Evolutionary conservation across 1,140 invertebrate species (phyloP).

Genomic region (Bombus turneri): DNA sequence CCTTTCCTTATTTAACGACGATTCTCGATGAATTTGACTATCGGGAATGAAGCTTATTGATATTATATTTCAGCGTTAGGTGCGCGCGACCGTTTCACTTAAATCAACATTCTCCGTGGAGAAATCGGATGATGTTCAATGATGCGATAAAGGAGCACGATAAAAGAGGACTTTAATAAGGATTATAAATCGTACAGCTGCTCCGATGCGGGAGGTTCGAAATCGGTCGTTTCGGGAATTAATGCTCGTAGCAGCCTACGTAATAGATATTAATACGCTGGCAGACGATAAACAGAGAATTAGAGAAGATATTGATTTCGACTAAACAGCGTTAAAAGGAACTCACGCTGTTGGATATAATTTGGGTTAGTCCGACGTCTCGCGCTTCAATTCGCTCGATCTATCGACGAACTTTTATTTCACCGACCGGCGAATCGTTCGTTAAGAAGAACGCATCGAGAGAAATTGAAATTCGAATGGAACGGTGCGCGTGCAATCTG

Average conservation of each 20-base stretch:
- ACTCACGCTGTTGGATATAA: background rate
- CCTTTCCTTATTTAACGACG: background rate
- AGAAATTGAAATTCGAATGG: constrained; percentile 29
- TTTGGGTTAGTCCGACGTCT: background rate
- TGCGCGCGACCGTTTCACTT: background rate
- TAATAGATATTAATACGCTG: background rate
- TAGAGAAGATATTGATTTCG: background rate
- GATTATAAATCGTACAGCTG: background rate
- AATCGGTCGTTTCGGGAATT: background rate
- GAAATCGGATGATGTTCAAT: background rate
- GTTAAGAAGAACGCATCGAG: constrained; percentile 11
- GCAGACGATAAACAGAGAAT: background rate
- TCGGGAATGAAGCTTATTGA: background rate
- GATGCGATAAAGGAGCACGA: background rate
- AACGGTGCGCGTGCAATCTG: background rate
- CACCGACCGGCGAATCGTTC: background rate
- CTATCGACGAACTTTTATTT: background rate
- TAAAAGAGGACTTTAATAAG: background rate
- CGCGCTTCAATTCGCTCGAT: background rate
- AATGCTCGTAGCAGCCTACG: background rate
- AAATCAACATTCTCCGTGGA: no score
- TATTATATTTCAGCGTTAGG: background rate
- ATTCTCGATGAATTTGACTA: background rate
- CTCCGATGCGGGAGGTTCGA: background rate
- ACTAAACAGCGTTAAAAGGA: background rate